Percentiles rank a stretch among this genome's conserved stretches.
phyloP scores from a whole-genome alignment of 2,888 invertebrate species.

The Metacarcinus magister region DNA sequence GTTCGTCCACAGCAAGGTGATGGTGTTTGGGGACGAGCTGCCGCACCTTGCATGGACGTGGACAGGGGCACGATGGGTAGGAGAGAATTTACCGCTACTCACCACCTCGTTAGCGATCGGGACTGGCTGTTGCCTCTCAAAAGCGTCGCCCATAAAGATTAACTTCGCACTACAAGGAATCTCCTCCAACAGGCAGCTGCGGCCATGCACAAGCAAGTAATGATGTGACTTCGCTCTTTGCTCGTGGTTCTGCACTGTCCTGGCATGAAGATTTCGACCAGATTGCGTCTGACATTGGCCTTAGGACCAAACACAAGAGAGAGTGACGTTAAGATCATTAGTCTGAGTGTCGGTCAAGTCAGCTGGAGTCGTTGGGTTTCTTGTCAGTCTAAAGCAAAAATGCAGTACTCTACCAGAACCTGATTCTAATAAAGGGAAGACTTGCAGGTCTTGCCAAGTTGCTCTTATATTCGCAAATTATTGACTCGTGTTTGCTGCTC shows the following conservation, averaged over 20 bases:
- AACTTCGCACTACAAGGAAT: too few relatives aligned
- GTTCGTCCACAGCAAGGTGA: not conserved
- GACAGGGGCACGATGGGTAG: not conserved
- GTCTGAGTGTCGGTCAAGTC: not conserved
- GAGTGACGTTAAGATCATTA: constrained; percentile 39
- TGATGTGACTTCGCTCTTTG: not conserved
- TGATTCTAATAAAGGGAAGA: not conserved
- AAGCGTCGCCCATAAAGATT: not conserved
- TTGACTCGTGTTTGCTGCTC: not conserved
- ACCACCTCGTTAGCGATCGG: constrained; percentile 20
- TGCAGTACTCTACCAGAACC: not conserved
- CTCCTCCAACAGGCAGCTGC: not conserved
- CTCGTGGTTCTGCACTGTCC: not conserved
- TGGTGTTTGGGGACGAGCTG: not conserved
- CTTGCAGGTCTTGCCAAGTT: not conserved
- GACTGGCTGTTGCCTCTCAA: constrained; percentile 19
- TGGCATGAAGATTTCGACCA: not conserved
- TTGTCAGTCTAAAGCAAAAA: not conserved
- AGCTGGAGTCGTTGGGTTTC: not conserved
- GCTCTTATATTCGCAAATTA: not conserved
- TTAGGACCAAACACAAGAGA: not conserved
- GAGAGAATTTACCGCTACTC: constrained; percentile 21
- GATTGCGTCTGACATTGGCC: not conserved
- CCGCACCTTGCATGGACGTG: not conserved
- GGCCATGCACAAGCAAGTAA: not conserved